A percentile compares a stretch with the other conserved stretches of the same genome.
These are phyloP conservation scores for Ferrisia virgata DNA, from an alignment of 2,888 invertebrate genomes.

Conservation along the genomic window DNA sequence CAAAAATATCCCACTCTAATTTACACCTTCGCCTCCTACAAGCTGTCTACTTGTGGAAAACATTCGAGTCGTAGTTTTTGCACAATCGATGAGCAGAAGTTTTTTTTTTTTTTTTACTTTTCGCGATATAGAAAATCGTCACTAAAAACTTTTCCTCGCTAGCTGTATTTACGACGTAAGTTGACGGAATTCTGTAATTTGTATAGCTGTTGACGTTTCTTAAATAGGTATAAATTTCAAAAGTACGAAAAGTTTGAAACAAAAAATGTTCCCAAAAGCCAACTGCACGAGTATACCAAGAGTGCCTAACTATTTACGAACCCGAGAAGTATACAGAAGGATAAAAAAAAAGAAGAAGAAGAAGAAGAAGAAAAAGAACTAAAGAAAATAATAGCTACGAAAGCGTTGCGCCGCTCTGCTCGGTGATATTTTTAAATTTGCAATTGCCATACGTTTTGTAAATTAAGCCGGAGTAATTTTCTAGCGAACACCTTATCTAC, in stretches of 20 bases:
- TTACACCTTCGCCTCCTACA: no score
- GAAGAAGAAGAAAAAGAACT: background rate
- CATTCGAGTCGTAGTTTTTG: no score
- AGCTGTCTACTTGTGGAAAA: no score
- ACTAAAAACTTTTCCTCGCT: background rate
- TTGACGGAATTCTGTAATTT: constrained; percentile 20
- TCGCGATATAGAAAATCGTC: background rate
- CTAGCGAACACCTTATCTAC: background rate
- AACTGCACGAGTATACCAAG: background rate
- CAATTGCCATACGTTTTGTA: background rate
- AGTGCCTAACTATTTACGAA: no score
- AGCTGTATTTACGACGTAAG: background rate
- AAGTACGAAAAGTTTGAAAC: background rate
- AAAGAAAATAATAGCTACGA: background rate
- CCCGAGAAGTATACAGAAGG: background rate
- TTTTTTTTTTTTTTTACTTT: background rate
- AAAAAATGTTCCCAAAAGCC: background rate
- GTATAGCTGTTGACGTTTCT: background rate
- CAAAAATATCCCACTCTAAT: no score
- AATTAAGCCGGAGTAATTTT: background rate
- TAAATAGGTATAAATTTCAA: background rate
- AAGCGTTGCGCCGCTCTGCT: background rate
- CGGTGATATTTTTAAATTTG: background rate
- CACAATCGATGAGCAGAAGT: background rate
- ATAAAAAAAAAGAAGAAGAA: background rate